A percentile compares a stretch with the other conserved stretches of the same genome.
Evolutionary conservation across 2,888 invertebrate species (phyloP).

Genomic region (Brenthis ino): DNA sequence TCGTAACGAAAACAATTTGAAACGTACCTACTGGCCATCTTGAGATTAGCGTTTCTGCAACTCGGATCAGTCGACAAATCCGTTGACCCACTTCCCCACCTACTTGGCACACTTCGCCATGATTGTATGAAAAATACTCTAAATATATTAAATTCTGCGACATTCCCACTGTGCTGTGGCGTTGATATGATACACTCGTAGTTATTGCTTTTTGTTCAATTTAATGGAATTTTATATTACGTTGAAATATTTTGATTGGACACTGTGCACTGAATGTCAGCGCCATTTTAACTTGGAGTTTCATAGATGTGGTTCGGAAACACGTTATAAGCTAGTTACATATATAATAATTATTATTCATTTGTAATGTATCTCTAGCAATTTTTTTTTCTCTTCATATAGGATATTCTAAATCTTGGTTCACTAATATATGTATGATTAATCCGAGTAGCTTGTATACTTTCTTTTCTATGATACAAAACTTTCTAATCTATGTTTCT

Average conservation of each 20-base stretch:
- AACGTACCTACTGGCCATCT: conserved; percentile 33
- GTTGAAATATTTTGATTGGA: conserved; percentile 19
- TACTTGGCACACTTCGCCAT: conserved; percentile 44
- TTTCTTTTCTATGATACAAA: too few species aligned
- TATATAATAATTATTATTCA: too few species aligned
- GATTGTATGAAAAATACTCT: conserved; percentile 43
- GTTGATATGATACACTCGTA: conserved; percentile 32
- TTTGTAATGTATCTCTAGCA: too few species aligned
- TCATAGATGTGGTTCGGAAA: too few species aligned
- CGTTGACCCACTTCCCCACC: conserved; percentile 44
- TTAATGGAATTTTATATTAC: conserved; percentile 20
- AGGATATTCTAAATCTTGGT: too few species aligned
- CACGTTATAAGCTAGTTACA: too few species aligned
- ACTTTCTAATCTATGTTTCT: too few species aligned
- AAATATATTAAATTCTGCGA: conserved; percentile 40
- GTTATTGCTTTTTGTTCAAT: conserved; percentile 19
- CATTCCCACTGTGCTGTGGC: conserved; percentile 32
- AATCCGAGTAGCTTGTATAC: too few species aligned
- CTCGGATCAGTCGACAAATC: conserved; percentile 38
- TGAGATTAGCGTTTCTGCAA: conserved; percentile 42
- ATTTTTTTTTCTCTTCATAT: too few species aligned
- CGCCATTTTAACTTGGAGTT: background rate
- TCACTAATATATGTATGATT: too few species aligned
- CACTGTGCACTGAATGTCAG: background rate
- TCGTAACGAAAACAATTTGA: conserved; percentile 28